Base-by-base conservation (phyloP, 2,888 invertebrate genomes). In the Tortricodes alternella region DNA sequence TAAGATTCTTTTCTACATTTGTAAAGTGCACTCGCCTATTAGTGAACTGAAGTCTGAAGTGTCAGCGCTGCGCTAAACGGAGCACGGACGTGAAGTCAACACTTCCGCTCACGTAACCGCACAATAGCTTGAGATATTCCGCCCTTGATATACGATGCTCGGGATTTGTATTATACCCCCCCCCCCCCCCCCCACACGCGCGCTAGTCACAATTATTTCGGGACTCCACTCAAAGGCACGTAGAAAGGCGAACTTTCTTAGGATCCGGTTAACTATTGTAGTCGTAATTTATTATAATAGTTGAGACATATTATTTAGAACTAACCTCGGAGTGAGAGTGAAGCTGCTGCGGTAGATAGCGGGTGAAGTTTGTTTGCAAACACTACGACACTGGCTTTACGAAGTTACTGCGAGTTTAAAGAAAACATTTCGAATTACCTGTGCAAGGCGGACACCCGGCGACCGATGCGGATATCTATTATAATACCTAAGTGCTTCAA, bases 71-170 rank as follows among this genome's bases (percentile, higher is more conserved):
- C 27, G 13, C 13, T 11, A 35, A 55, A 49, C 50, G 41, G 41
- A 11, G 50, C 55, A 16, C 21, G 6, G 41, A 16, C 38, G 55
- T 49, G 60, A 57, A 53, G 52, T 60, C 52, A 53, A 53, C 58
- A 48, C 59, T 59, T 58, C 59, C 59, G 57, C 49, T 51, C 61
- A 64, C 64, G 64, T 58, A 65, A 65, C 70, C 65, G 50, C 64
- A 66, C 66, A 68, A 69, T 64, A 63, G 65, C 65, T 65, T 66
- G 66, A 71, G 68, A 66, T 70, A 71, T 69, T 69, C 67, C 62
- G 58, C 65, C 63, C 66, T 66, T 68, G 69, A 69, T 66, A 65
- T 66, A 67, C 66, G 64, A 56, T 53, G 59, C 61, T 53, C 44
- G 55, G 59, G 64, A 67, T 69, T 64, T 61, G 63, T 63, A 67